Percentiles rank a stretch among this genome's conserved stretches.
phyloP scores from a whole-genome alignment of 2,113 vertebrate species.

The Eudorcas thomsonii region DNA sequence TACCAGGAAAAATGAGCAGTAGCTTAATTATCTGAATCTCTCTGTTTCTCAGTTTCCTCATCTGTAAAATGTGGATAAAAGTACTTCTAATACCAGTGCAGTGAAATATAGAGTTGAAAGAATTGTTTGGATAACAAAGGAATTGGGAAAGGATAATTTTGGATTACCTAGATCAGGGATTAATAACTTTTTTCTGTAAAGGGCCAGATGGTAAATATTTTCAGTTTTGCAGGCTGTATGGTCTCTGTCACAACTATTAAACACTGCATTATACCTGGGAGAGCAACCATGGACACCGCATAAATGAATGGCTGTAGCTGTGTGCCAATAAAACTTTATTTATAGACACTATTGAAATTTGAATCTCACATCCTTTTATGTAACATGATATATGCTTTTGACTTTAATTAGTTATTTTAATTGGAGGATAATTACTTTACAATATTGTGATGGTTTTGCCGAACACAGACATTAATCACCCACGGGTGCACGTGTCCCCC shows the following conservation, averaged over 20 bases:
- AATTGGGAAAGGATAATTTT: background rate
- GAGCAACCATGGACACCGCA: background rate
- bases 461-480: background rate
- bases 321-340: background rate
- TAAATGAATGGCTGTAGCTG: background rate
- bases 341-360: background rate
- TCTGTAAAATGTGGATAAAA: background rate
- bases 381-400: background rate
- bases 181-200: background rate
- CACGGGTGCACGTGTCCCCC: background rate
- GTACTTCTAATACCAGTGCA: background rate
- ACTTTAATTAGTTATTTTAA: background rate
- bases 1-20: background rate
- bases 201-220: conserved; percentile 1
- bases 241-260: background rate
- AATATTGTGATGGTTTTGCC: background rate
- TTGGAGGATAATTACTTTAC: background rate
- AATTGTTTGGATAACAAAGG: conserved; percentile 2
- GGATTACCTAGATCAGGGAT: background rate
- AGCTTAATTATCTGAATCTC: background rate
- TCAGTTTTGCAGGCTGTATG: background rate
- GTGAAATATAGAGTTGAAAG: background rate
- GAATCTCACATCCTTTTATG: background rate
- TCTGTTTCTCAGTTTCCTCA: background rate
- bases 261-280: background rate